Percentiles rank a stretch among this genome's conserved stretches.
Evolutionary conservation across 2,113 vertebrate genomes (phyloP).

Genomic region (Solea solea): DNA sequence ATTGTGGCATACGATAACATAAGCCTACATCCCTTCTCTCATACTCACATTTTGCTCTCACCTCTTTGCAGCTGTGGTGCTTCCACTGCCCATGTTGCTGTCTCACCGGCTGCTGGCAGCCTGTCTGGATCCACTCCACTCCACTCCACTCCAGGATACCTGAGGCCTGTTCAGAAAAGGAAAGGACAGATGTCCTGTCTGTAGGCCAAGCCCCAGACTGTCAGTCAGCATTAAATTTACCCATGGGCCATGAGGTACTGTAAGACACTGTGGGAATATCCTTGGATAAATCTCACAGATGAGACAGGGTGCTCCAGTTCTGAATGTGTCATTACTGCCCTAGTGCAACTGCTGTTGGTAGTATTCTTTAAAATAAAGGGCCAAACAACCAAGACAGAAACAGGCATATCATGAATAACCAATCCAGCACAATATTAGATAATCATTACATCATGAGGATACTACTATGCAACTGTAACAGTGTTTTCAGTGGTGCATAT

Average conservation of each 20-base stretch:
- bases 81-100: slow-evolving; percentile 75
- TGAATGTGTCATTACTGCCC: slow-evolving; percentile 9
- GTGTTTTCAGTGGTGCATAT: too few relatives aligned
- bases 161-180: slow-evolving; percentile 59
- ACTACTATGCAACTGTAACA: not conserved
- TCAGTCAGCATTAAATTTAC: slow-evolving; percentile 68
- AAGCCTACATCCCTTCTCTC: not conserved
- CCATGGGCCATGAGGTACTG: slow-evolving; percentile 29
- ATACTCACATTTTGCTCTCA: slow-evolving; percentile 42
- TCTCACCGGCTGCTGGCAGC: slow-evolving; percentile 35
- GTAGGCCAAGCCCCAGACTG: slow-evolving; percentile 36
- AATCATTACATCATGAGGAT: not conserved
- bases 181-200: slow-evolving; percentile 42
- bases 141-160: slow-evolving; percentile 3
- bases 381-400: not conserved
- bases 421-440: not conserved
- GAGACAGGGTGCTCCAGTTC: slow-evolving; percentile 24
- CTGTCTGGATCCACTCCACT: slow-evolving; percentile 27
- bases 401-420: too few relatives aligned
- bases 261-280: slow-evolving; percentile 53
- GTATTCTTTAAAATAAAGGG: not conserved
- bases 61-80: slow-evolving; percentile 53
- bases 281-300: slow-evolving; percentile 55
- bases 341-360: not conserved
- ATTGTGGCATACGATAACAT: not conserved